Conservation (phyloP, 2,113 vertebrate species). For the Dicaeum eximium region DNA sequence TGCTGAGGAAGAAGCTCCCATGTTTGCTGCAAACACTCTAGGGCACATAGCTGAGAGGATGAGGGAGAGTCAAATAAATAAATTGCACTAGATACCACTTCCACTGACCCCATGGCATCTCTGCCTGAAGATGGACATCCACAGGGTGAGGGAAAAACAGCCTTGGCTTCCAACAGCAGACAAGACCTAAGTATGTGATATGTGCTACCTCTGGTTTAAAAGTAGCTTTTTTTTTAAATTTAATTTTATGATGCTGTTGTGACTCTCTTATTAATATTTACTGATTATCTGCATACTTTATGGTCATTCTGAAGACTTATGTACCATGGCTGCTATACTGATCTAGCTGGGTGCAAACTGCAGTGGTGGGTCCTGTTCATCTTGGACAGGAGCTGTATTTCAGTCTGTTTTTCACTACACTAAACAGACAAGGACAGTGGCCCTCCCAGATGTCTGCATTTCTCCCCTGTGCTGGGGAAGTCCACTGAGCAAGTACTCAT, state of each 20-base stretch:
- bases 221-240: neutral
- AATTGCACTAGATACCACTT: neutral
- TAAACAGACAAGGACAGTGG: neutral
- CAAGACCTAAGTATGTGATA: neutral
- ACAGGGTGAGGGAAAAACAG: neutral
- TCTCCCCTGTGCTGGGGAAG: neutral
- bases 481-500: neutral
- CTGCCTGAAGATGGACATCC: neutral
- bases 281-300: neutral
- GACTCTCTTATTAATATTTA: neutral
- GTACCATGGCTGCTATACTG: neutral
- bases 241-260: neutral
- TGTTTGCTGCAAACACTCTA: neutral
- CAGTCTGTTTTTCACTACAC: neutral
- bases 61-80: neutral
- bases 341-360: too few species aligned
- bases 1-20: neutral
- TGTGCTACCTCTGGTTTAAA: neutral
- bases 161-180: neutral
- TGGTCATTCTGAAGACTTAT: neutral
- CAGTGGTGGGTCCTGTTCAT: rapidly evolving
- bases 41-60: neutral
- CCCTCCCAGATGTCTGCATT: neutral
- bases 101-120: neutral
- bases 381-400: neutral